phyloP scores from a whole-genome alignment of 2,797 vertebrate species.

The Heterohyrax brucei region DNA sequence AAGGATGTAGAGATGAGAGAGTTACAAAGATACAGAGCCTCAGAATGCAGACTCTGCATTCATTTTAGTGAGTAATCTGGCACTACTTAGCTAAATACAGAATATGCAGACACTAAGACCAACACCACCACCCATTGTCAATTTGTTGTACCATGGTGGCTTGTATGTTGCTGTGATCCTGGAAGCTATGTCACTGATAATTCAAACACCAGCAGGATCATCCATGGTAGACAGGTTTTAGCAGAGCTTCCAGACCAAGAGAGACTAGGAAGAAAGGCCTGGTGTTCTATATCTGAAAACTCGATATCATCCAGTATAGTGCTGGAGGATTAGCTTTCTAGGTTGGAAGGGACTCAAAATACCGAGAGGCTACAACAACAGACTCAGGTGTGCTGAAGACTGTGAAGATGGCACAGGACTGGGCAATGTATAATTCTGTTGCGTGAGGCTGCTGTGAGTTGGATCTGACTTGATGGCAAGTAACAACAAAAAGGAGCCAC shows the following conservation, averaged over 20 bases:
- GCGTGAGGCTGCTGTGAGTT: neutral
- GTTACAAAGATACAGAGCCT: neutral
- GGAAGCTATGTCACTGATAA: neutral
- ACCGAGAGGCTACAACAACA: neutral
- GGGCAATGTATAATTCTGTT: neutral
- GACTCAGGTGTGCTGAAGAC: neutral
- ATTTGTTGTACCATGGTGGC: neutral
- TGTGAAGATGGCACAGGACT: neutral
- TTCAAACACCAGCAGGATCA: neutral
- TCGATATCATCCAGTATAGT: no score
- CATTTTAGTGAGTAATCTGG: neutral
- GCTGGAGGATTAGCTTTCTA: no score
- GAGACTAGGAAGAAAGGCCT: neutral
- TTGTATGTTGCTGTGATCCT: neutral
- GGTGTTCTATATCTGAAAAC: neutral
- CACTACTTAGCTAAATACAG: neutral
- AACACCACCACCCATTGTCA: neutral
- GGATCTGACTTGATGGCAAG: neutral
- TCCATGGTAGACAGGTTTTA: neutral
- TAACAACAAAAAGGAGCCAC: neutral
- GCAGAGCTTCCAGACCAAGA: neutral
- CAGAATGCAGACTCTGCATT: neutral
- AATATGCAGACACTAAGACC: neutral
- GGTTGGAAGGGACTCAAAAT: neutral
- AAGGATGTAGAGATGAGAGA: neutral